These are phyloP conservation scores for Bryconaethiops microstoma DNA, from an alignment of 2,797 vertebrate genomes.

Conservation along the genomic window DNA sequence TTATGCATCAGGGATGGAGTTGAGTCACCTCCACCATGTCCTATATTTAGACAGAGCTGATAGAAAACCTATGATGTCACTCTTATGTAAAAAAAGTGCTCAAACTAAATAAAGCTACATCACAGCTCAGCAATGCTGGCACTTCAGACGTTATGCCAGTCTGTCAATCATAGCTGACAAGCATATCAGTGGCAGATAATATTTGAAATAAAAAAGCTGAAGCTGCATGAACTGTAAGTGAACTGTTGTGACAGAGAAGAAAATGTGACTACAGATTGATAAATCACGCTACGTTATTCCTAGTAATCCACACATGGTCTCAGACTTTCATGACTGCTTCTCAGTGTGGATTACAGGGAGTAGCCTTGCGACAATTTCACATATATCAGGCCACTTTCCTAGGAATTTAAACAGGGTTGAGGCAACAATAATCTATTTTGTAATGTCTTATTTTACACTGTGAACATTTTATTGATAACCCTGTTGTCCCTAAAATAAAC, in stretches of 20 bases:
- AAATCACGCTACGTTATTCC: background rate
- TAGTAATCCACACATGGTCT: background rate
- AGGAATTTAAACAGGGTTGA: background rate
- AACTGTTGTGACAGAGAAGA: background rate
- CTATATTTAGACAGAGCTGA: constrained; percentile 34
- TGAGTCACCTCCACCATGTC: constrained; percentile 17
- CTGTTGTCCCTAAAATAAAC: background rate
- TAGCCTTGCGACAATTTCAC: background rate
- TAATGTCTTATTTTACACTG: background rate
- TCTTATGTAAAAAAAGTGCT: background rate
- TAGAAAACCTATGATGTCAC: background rate
- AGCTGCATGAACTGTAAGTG: background rate
- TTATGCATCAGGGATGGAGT: background rate
- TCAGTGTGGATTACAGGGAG: background rate
- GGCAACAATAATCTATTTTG: background rate
- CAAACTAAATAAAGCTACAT: background rate
- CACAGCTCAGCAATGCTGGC: background rate
- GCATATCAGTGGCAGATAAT: background rate
- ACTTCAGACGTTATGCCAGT: background rate
- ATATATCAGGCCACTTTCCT: background rate
- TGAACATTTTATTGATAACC: background rate
- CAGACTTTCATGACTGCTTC: background rate
- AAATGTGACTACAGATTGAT: background rate
- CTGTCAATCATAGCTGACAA: background rate
- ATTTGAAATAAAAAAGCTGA: background rate